A percentile compares a stretch with the other conserved stretches of the same genome.
Conservation (phyloP, 2,797 vertebrate species). For the Leuciscus waleckii region DNA sequence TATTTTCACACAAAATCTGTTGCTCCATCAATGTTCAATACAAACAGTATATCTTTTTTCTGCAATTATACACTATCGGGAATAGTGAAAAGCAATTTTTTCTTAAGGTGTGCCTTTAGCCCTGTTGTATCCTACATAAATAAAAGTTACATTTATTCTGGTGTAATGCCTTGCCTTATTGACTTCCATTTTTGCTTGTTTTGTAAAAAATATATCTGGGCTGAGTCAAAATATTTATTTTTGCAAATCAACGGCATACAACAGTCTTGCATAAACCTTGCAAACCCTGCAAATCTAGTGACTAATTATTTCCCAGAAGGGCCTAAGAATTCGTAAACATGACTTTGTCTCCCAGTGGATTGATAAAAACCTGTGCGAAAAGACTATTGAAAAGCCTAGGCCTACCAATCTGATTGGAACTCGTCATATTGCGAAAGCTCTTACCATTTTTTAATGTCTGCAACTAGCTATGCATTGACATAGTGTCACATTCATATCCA, state of each 20-base stretch:
- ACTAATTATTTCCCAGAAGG: not conserved
- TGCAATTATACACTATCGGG: too few species aligned
- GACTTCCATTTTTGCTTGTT: not conserved
- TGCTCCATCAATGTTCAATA: too few species aligned
- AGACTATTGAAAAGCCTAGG: not conserved
- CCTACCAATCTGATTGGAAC: not conserved
- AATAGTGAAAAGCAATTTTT: too few species aligned
- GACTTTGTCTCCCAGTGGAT: not conserved
- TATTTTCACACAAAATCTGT: too few species aligned
- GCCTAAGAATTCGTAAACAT: not conserved
- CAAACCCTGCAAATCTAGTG: not conserved
- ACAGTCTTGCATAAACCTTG: not conserved
- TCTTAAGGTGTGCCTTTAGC: too few species aligned
- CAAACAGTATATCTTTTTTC: too few species aligned
- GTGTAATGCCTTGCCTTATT: not conserved
- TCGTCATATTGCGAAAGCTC: slow-evolving; percentile 1
- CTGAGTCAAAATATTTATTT: not conserved
- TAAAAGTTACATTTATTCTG: not conserved
- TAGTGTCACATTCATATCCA: not conserved
- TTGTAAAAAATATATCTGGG: not conserved
- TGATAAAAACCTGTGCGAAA: not conserved
- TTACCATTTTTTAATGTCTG: not conserved
- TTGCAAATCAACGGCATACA: not conserved
- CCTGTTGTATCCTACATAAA: not conserved
- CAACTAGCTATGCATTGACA: not conserved